Conservation (phyloP, 2,888 invertebrate species). For the Troides helena region DNA sequence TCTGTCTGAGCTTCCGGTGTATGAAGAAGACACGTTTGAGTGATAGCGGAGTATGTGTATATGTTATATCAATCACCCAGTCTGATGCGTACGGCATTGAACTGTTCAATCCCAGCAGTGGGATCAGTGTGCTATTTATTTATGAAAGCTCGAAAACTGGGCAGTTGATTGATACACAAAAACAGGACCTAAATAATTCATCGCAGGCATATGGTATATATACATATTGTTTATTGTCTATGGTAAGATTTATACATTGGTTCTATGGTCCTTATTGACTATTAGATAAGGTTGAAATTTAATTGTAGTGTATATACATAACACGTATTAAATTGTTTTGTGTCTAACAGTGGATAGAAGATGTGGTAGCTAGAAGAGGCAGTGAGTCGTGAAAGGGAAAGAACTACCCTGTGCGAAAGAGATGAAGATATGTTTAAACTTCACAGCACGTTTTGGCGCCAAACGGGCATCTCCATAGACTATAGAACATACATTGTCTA, state of each 20-base stretch:
- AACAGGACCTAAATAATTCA: too few relatives aligned
- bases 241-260: slow-evolving; percentile 1
- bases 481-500: neutral
- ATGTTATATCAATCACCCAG: too few relatives aligned
- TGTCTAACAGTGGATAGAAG: neutral
- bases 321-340: neutral
- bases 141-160: too few relatives aligned
- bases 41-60: too few relatives aligned
- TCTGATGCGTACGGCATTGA: too few relatives aligned
- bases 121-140: too few relatives aligned
- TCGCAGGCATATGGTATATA: too few relatives aligned
- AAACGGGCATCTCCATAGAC: neutral
- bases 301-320: neutral
- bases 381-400: neutral
- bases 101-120: too few relatives aligned
- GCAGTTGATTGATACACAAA: neutral
- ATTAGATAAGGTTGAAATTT: neutral
- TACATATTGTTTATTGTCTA: neutral
- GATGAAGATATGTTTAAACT: neutral
- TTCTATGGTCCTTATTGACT: neutral
- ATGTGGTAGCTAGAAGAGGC: too few relatives aligned
- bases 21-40: too few relatives aligned
- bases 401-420: neutral
- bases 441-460: neutral
- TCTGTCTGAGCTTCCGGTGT: too few relatives aligned